These are phyloP conservation scores for Sinohyriopsis cumingii DNA, from an alignment of 2,888 invertebrate genomes.

Conservation along the genomic window DNA sequence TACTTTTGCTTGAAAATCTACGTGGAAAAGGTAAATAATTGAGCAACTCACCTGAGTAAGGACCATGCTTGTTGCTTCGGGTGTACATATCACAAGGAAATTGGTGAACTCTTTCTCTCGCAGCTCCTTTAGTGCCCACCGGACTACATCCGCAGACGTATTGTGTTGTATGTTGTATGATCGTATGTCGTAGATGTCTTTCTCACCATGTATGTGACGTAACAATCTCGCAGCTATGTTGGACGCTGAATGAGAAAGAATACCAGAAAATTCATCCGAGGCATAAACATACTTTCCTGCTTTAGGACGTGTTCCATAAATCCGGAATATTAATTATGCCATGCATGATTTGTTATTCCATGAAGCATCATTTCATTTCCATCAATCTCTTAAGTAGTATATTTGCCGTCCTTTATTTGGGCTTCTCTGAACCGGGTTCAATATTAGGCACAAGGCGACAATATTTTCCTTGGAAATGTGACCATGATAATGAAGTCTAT, in stretches of 20 bases:
- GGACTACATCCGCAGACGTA: constrained; percentile 33
- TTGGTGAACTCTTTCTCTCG: constrained; percentile 47
- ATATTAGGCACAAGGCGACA: too few relatives aligned
- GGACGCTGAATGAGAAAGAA: constrained; percentile 18
- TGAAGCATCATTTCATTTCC: too few relatives aligned
- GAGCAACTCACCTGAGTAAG: constrained; percentile 48
- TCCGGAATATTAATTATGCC: too few relatives aligned
- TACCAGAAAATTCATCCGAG: not conserved
- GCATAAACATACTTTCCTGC: not conserved
- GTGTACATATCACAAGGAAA: constrained; percentile 52
- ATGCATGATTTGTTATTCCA: too few relatives aligned
- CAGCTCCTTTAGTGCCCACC: constrained; percentile 51
- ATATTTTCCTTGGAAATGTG: too few relatives aligned
- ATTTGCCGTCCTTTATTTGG: too few relatives aligned
- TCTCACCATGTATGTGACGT: constrained; percentile 35
- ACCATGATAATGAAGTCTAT: too few relatives aligned
- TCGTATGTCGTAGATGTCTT: constrained; percentile 43
- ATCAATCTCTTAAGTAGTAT: too few relatives aligned
- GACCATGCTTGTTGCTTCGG: constrained; percentile 38
- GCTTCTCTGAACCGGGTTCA: too few relatives aligned
- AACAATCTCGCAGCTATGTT: constrained; percentile 43
- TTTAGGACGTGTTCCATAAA: not conserved
- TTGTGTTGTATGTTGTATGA: constrained; percentile 43
- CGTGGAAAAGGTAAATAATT: too few relatives aligned
- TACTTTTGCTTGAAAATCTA: not conserved